Evolutionary conservation across 1,140 invertebrate species (phyloP).

Genomic region (Saccostrea echinata): DNA sequence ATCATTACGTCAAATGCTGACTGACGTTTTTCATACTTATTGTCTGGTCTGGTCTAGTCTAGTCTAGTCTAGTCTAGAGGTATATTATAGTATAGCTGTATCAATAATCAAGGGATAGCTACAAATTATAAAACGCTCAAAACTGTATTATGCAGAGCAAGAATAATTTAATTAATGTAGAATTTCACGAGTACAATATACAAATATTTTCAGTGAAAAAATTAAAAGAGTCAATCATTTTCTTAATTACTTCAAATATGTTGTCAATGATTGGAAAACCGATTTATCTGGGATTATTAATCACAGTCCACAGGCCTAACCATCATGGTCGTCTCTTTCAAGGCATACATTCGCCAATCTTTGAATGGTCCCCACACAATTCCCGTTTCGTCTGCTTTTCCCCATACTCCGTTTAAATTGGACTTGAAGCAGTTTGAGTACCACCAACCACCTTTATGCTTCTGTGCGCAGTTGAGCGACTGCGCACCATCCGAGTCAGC

Average conservation of each 20-base stretch:
- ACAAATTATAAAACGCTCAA: too few species aligned
- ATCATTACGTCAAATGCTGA: too few species aligned
- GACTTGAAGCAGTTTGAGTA: conserved; percentile 61
- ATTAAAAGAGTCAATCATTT: too few species aligned
- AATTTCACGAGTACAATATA: neutral
- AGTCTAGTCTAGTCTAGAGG: too few species aligned
- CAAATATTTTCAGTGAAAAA: too few species aligned
- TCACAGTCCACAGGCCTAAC: conserved; percentile 52
- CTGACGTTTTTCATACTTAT: too few species aligned
- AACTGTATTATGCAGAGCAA: neutral
- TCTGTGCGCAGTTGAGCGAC: conserved; percentile 59
- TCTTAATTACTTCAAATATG: neutral
- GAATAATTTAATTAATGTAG: neutral
- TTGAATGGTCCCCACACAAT: conserved; percentile 57
- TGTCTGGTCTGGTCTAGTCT: too few species aligned
- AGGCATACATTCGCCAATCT: conserved; percentile 54
- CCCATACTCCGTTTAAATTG: conserved; percentile 56
- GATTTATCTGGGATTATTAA: neutral
- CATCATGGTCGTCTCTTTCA: conserved; percentile 56
- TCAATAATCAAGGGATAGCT: too few species aligned
- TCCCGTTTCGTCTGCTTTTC: conserved; percentile 46
- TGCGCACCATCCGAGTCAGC: conserved; percentile 51
- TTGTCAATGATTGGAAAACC: neutral
- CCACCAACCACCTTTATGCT: conserved; percentile 58
- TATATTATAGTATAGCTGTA: too few species aligned